Evolutionary conservation across 1,140 invertebrate genomes (phyloP), one percentile per base, ranked within the genome.

Genomic region (Drosophila fuyamai): DNA sequence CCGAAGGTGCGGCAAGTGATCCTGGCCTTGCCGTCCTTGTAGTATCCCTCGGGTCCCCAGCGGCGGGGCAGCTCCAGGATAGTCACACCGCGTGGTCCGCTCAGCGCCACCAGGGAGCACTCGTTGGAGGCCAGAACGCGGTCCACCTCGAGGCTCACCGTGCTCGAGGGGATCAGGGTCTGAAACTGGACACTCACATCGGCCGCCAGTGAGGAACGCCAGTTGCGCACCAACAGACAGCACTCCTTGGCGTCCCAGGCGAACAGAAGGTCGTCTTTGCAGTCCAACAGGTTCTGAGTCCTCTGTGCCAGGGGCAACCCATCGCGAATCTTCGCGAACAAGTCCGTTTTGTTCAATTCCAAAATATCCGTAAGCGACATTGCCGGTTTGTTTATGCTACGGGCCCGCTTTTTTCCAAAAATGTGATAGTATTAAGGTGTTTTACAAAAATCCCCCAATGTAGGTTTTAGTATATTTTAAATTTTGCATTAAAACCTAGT

Each of bases 1-100:
- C 94, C 94, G 73, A 94, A 93, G 55, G 93, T 93, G 70, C 94
- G 95, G 47, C 79, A 93, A 10, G 77, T 83, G 54, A 92, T 86
- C 48, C 58, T 66, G 5, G 55, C 27, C 75, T 93, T 92, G 38
- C 85, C 85, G 27, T 91, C 85, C 71, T 92, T 76, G 50, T 91
- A 93, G 18, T 78, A 67, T 7, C 89, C 92, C 50, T 92, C 82
- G 9, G 72, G 60, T 0, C 93, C 92, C 90, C 92, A 93, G 27
- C 93, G 92, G n/a, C 91, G 82, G 5, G 93, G 93, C 14, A 93
- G 67, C 53, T 93, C 91, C 46, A 93, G 35, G 5, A 93, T 71
- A 5, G 73, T 70, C 5, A 93, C 74, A n/a, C 93, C 93, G 27
- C 78, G 72, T 1, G 76, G 65, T 6, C 93, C 93, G 13, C 79